A percentile compares a stretch with the other conserved stretches of the same genome.
These are phyloP conservation scores for Potamarius usumacintae DNA, from an alignment of 2,113 vertebrate species.

Conservation along the genomic window DNA sequence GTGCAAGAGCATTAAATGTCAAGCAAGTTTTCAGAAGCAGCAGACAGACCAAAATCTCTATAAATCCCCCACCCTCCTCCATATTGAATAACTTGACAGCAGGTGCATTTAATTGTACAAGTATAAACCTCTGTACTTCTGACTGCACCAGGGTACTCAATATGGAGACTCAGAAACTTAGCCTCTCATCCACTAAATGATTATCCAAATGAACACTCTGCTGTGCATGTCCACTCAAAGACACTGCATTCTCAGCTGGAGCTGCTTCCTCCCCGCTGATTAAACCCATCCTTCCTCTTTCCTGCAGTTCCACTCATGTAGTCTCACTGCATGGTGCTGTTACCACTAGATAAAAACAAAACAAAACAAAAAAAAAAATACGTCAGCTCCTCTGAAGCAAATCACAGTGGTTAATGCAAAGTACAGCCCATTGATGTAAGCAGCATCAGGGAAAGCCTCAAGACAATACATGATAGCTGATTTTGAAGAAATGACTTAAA, in stretches of 20 bases:
- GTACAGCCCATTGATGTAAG: slow-evolving; percentile 7
- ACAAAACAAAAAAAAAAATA: too few relatives aligned
- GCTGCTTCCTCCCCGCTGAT: slow-evolving; percentile 7
- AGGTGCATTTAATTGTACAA: slow-evolving; percentile 11
- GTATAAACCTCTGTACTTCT: neutral
- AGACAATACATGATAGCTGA: neutral
- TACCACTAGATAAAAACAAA: slow-evolving; percentile 11
- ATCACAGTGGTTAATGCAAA: neutral
- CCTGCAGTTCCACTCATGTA: slow-evolving; percentile 9
- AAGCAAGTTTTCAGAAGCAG: neutral
- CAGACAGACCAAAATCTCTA: neutral
- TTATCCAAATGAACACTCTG: slow-evolving; percentile 12
- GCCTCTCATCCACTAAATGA: neutral
- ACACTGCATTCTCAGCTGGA: neutral
- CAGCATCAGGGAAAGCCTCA: neutral
- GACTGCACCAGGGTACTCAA: neutral
- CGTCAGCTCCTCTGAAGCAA: neutral
- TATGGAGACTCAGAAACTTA: neutral
- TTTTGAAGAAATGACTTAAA: neutral
- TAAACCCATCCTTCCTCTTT: slow-evolving; percentile 1
- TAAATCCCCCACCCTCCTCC: neutral
- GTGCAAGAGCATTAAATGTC: neutral
- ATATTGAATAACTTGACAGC: neutral
- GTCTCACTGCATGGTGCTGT: slow-evolving; percentile 20
- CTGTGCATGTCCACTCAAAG: slow-evolving; percentile 6